Conservation (phyloP, 2,888 invertebrate genomes). For the Synanthedon andrenaeformis region DNA sequence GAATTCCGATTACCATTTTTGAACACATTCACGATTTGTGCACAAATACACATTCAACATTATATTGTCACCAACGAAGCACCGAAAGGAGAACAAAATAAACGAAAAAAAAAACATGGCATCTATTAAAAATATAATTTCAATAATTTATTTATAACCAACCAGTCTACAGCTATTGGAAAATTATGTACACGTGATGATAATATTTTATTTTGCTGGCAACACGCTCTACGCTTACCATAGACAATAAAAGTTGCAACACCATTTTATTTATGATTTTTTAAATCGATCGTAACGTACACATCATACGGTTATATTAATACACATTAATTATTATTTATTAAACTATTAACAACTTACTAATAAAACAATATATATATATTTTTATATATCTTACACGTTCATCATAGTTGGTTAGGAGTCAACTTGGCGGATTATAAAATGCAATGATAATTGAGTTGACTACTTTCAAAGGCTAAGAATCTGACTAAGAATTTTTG, state of each 20-base stretch:
- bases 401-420: conserved; percentile 13
- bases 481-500: too few relatives aligned
- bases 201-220: conserved; percentile 17
- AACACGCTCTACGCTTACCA: conserved; percentile 13
- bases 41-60: conserved; percentile 6
- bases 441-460: too few relatives aligned
- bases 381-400: conserved; percentile 51
- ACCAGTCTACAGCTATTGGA: conserved; percentile 21
- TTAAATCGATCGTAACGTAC: conserved; percentile 49
- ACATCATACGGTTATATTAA: conserved; percentile 18
- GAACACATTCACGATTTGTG: conserved; percentile 25
- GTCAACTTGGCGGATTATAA: conserved; percentile 8
- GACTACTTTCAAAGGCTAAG: too few relatives aligned
- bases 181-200: conserved; percentile 51
- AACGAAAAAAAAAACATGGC: conserved; percentile 20
- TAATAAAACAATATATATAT: conserved; percentile 42
- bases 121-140: conserved; percentile 30
- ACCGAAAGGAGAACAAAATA: conserved; percentile 26
- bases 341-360: conserved; percentile 69
- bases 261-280: conserved; percentile 35
- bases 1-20: conserved; percentile 15
- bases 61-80: not conserved
- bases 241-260: conserved; percentile 25
- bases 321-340: conserved; percentile 31
- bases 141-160: conserved; percentile 26